These are phyloP conservation scores for Agelas oroides DNA, from an alignment of 37 sponge, comb jelly and placozoan species.

Conservation along the genomic window DNA sequence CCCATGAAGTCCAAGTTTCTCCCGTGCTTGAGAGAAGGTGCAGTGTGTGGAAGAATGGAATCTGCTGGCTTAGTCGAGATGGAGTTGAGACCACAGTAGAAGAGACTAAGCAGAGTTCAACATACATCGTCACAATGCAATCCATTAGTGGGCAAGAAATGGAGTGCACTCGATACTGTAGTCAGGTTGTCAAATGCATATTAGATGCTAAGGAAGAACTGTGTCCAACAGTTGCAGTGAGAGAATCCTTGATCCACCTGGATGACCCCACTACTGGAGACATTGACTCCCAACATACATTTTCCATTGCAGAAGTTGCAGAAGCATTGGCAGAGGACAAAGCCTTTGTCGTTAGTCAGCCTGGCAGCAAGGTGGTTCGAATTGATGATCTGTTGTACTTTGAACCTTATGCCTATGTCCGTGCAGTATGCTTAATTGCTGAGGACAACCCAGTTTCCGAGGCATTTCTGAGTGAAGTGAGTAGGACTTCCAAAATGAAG, in stretches of 20 bases:
- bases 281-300: too few relatives aligned
- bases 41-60: conserved; percentile 6
- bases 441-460: background rate
- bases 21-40: background rate
- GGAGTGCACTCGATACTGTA: conserved; percentile 1
- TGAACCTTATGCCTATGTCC: conserved; percentile 28
- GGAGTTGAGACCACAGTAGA: conserved; percentile 18
- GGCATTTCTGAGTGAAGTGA: background rate
- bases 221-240: background rate
- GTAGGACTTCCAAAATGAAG: too few relatives aligned
- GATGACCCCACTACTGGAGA: too few relatives aligned
- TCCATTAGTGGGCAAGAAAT: background rate
- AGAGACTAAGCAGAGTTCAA: background rate
- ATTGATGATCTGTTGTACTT: conserved; percentile 16
- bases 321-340: background rate
- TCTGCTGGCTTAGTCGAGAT: background rate
- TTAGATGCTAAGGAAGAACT: conserved; percentile 1
- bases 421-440: background rate
- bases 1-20: background rate
- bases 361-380: background rate
- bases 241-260: conserved; percentile 16
- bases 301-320: background rate
- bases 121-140: background rate
- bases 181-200: conserved; percentile 9
- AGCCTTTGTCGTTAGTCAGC: background rate